These are phyloP conservation scores for Stercorarius parasiticus DNA, from an alignment of 2,113 vertebrate species.

Conservation along the genomic window DNA sequence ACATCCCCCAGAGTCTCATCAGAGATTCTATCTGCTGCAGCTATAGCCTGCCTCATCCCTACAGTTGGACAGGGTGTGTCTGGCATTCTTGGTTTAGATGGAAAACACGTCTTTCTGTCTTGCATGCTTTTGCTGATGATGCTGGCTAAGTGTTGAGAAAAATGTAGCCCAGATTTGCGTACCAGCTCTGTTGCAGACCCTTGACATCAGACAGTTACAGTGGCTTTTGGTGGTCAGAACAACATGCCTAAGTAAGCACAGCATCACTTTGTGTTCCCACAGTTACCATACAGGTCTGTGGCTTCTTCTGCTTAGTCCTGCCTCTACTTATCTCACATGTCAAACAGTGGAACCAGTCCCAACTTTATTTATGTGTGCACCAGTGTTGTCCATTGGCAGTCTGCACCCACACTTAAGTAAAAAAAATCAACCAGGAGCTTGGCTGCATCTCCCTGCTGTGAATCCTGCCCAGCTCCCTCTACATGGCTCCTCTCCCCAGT, in stretches of 20 bases:
- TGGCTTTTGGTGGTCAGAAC: background rate
- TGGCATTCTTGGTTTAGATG: background rate
- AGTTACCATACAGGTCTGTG: background rate
- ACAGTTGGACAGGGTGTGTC: background rate
- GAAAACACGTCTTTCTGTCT: background rate
- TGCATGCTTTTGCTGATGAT: background rate
- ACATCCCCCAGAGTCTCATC: background rate
- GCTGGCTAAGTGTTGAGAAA: background rate
- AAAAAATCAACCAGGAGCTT: background rate
- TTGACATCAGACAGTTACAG: background rate
- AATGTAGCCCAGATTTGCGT: background rate
- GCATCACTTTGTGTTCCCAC: background rate
- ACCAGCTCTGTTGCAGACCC: background rate
- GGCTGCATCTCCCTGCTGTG: background rate
- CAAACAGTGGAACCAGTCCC: background rate
- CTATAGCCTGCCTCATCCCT: background rate
- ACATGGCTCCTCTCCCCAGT: background rate
- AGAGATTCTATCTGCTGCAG: background rate
- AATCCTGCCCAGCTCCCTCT: background rate
- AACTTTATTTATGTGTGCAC: background rate
- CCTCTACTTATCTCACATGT: background rate
- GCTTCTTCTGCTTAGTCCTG: background rate
- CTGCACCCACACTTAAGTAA: background rate
- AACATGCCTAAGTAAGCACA: background rate
- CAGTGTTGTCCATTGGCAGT: background rate